Evolutionary conservation across 1,140 invertebrate genomes (phyloP).

Genomic region (Eumeta japonica): DNA sequence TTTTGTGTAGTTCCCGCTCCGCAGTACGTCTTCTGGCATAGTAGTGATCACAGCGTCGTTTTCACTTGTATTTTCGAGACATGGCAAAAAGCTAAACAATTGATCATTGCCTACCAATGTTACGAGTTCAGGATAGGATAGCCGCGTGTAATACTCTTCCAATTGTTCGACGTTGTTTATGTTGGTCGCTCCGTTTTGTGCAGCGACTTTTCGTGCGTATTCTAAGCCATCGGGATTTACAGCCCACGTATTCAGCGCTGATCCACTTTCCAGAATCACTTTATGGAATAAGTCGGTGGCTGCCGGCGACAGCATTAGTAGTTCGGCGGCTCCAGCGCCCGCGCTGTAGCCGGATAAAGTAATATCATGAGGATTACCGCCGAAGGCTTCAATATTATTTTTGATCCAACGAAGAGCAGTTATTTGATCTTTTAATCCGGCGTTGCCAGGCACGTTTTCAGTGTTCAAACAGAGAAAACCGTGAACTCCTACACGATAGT

Average conservation of each 20-base stretch:
- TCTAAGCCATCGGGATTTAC: conserved; percentile 11
- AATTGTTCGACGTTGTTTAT: too few relatives aligned
- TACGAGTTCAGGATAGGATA: conserved; percentile 14
- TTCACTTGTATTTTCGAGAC: too few relatives aligned
- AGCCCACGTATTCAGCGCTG: conserved; percentile 17
- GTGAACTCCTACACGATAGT: conserved; percentile 61
- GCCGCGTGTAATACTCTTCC: too few relatives aligned
- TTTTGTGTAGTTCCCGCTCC: conserved; percentile 14
- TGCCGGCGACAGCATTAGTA: conserved; percentile 37
- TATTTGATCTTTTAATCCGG: conserved; percentile 66
- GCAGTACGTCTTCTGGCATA: conserved; percentile 14
- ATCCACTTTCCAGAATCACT: conserved; percentile 23
- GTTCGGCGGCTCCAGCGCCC: conserved; percentile 53
- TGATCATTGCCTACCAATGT: conserved; percentile 14
- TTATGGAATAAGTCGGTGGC: conserved; percentile 26
- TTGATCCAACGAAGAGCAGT: conserved; percentile 64
- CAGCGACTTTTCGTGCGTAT: conserved; percentile 21
- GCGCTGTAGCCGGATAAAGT: conserved; percentile 63
- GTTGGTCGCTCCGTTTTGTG: too few relatives aligned
- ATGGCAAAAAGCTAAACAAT: conserved; percentile 11
- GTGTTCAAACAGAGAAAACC: too few relatives aligned
- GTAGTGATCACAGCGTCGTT: too few relatives aligned
- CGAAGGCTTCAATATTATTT: conserved; percentile 65
- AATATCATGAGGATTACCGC: conserved; percentile 64
- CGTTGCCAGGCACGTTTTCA: conserved; percentile 68